These are phyloP conservation scores for Naja naja DNA, from an alignment of 2,113 vertebrate species.

Conservation along the genomic window DNA sequence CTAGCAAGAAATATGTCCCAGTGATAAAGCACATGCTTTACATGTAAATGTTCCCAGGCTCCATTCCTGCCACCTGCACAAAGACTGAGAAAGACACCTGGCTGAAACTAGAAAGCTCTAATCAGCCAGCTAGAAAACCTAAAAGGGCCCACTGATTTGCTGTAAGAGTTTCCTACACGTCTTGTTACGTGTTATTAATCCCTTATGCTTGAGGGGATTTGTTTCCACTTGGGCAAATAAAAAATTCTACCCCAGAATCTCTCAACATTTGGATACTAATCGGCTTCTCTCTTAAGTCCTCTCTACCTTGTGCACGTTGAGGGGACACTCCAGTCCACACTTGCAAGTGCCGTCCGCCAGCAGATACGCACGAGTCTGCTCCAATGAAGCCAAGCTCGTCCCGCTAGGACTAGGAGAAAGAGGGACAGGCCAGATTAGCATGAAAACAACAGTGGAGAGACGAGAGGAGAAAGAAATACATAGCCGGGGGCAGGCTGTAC, in stretches of 20 bases:
- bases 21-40: background rate
- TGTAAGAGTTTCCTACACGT: background rate
- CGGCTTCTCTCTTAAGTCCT: background rate
- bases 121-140: background rate
- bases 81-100: background rate
- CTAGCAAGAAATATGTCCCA: background rate
- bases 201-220: background rate
- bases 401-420: constrained; percentile 78
- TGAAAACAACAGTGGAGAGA: background rate
- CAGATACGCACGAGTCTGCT: constrained; percentile 85
- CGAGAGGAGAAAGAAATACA: background rate
- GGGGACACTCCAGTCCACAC: constrained; percentile 89
- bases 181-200: background rate
- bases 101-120: background rate
- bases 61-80: background rate
- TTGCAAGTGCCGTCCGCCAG: constrained; percentile 91
- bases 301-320: constrained; percentile 83
- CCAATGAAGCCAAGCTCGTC: constrained; percentile 80
- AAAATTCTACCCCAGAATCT: too few species aligned
- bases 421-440: background rate
- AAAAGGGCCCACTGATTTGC: background rate
- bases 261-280: background rate
- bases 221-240: background rate
- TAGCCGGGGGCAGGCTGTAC: constrained; percentile 55
- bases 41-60: background rate